These are phyloP conservation scores for Cotesia glomerata DNA, from an alignment of 1,140 invertebrate genomes.

Conservation along the genomic window DNA sequence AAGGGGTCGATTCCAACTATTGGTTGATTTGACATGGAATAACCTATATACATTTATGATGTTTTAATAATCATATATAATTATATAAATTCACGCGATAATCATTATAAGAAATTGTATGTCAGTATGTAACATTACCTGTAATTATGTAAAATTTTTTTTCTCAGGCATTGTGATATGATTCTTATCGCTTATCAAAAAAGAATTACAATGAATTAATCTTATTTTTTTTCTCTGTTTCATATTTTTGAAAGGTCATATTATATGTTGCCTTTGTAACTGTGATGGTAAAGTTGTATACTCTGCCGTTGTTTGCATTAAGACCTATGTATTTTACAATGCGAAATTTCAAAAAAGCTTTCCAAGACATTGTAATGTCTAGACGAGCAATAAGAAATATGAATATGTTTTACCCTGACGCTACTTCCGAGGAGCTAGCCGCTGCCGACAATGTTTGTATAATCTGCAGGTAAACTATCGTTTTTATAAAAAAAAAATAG, in stretches of 20 bases:
- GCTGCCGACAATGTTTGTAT: conserved; percentile 98
- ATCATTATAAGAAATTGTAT: no score
- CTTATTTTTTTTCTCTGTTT: background rate
- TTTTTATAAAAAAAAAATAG: background rate
- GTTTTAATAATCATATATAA: no score
- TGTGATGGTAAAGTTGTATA: conserved; percentile 97
- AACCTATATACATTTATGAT: no score
- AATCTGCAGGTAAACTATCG: conserved; percentile 85
- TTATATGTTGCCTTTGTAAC: conserved; percentile 93
- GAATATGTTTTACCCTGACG: conserved; percentile 98
- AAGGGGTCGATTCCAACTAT: no score
- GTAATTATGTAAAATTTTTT: no score
- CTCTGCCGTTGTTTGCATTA: conserved; percentile 97
- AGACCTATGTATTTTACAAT: conserved; percentile 99
- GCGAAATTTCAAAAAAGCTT: conserved; percentile 96
- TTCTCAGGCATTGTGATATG: no score
- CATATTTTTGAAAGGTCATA: conserved; percentile 73
- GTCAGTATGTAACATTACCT: no score
- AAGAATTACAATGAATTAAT: background rate
- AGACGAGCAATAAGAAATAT: conserved; percentile 96
- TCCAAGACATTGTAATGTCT: conserved; percentile 97
- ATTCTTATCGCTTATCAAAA: no score
- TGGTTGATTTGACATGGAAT: no score
- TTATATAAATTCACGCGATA: no score
- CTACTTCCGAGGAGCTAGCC: conserved; percentile 91